Base-by-base conservation (phyloP, 2,113 vertebrate species). In the Orthochromis malagaraziensis region DNA sequence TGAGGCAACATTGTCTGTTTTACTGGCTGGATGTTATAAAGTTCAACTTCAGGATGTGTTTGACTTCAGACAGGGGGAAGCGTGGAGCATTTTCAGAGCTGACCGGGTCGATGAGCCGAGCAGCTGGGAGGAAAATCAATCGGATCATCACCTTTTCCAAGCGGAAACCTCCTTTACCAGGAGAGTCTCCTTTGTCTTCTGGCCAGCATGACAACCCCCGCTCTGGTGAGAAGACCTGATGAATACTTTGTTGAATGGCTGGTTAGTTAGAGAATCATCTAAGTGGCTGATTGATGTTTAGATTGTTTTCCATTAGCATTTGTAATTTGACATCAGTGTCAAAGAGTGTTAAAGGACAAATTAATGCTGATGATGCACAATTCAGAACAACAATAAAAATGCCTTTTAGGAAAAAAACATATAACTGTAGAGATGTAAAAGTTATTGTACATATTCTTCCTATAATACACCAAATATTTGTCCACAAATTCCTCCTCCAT, bases 121-220 rank as follows among this genome's bases (percentile, higher is more conserved):
- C 97, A 0, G 99, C 99, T 0, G 99, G 99, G 57, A 97, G 97
- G 90, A 99, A 99, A 93, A 99, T 99, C 95, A 99, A 97, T 85
- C 97, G 97, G 55, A 99, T 99, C 94, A 99, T 99, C 94, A 98
- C 97, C 88, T 99, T 99, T 95, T 99, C 98, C 89, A 99, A 99
- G 93, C 97, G 97, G 95, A 99, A 99, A 90, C 95, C 97, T 1
- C 96, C 95, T 6, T 68, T 96, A n/a, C 94, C 97, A 0, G 98
- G 97, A 86, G 98, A 98, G 53, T 93, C 91, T 2, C 96, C 96
- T 79, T 96, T 92, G 0, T 96, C 96, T n/a, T 95, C 97, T 42
- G 92, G 96, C 0, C 97, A 97, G 63, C 97, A 97, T 53, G 97
- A 98, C 86, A 97, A 98, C 88, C 98, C 98, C 0, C 97, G 97